Conservation (phyloP, 2,888 invertebrate genomes). For the Drosophila atripex region DNA sequence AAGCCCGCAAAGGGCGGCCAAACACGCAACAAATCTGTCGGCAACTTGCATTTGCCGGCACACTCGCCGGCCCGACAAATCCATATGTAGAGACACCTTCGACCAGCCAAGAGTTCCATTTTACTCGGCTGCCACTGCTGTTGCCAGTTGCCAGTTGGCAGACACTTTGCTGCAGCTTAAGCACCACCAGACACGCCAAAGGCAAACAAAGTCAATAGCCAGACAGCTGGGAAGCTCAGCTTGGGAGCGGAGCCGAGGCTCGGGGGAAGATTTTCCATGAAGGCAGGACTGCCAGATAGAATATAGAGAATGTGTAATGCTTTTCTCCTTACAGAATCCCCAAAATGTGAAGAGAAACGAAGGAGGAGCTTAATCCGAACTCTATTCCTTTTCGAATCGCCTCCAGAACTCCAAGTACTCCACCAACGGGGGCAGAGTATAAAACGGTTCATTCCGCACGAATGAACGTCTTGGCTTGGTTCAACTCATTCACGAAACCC, state of each 20-base stretch:
- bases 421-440: conserved; percentile 46
- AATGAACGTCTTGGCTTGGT: conserved; percentile 43
- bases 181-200: conserved; percentile 73
- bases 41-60: conserved; percentile 37
- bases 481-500: conserved; percentile 15
- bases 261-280: conserved; percentile 12
- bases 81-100: conserved; percentile 53
- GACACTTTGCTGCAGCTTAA: conserved; percentile 52
- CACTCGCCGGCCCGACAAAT: conserved; percentile 21
- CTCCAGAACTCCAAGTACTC: background rate
- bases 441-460: conserved; percentile 72
- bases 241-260: conserved; percentile 17
- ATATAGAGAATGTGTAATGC: background rate
- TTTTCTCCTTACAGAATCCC: background rate
- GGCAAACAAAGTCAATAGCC: conserved; percentile 74
- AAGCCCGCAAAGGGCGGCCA: conserved; percentile 37
- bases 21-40: conserved; percentile 73
- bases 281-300: background rate
- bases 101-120: conserved; percentile 21
- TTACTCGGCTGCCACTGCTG: background rate
- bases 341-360: background rate
- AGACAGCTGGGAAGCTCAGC: conserved; percentile 72
- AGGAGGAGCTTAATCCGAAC: background rate
- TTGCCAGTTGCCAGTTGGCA: conserved; percentile 10
- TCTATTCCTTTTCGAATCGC: background rate